These are phyloP conservation scores for Petrocephalus schoutedeni DNA, from an alignment of 2,797 vertebrate genomes.

Conservation along the genomic window DNA sequence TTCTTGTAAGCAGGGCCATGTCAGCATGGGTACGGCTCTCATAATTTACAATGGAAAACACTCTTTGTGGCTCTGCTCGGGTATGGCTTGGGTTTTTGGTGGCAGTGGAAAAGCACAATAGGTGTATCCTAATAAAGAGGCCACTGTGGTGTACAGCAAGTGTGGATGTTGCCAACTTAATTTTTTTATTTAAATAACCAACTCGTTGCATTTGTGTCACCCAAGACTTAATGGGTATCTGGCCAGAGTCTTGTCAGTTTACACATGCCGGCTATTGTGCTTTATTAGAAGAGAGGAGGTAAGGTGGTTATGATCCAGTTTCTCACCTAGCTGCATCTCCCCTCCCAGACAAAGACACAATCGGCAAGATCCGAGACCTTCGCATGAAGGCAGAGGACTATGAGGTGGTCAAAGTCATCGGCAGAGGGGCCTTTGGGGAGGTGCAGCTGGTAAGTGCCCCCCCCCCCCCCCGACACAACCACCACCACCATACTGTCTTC, in stretches of 20 bases:
- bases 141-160: not conserved
- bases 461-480: not conserved
- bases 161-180: not conserved
- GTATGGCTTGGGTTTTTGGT: not conserved
- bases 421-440: slow-evolving; percentile 96
- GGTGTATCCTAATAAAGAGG: not conserved
- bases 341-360: slow-evolving; percentile 85
- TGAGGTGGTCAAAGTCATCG: slow-evolving; percentile 98
- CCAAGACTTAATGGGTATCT: not conserved
- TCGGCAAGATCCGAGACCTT: slow-evolving; percentile 93
- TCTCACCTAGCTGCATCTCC: not conserved
- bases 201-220: not conserved
- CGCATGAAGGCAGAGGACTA: slow-evolving; percentile 99
- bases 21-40: not conserved
- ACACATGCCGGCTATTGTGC: not conserved
- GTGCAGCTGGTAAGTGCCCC: slow-evolving; percentile 85
- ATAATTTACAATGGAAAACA: not conserved
- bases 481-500: not conserved
- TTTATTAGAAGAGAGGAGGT: not conserved
- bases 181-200: not conserved
- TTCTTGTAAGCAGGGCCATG: not conserved
- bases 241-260: not conserved
- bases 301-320: too few relatives aligned
- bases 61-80: not conserved
- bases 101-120: not conserved